Evolutionary conservation across 2,888 invertebrate species (phyloP).

Genomic region (Archaeoteleia sp.): DNA sequence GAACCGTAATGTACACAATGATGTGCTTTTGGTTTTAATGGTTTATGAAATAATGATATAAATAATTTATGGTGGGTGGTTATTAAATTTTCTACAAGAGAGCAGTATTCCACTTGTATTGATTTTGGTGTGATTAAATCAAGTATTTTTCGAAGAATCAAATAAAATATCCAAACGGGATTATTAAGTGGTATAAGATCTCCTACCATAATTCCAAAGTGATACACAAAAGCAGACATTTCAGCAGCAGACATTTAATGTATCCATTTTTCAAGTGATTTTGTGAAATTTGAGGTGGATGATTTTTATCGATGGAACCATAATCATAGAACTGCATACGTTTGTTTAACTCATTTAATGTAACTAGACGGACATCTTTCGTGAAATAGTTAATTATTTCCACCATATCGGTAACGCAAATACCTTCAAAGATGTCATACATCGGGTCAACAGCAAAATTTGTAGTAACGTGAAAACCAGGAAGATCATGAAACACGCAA

Average conservation of each 20-base stretch:
- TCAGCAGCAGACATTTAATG: constrained; percentile 7
- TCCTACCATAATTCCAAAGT: too few relatives aligned
- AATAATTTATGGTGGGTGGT: too few relatives aligned
- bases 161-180: too few relatives aligned
- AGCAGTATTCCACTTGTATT: too few relatives aligned
- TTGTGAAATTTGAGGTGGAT: constrained; percentile 11
- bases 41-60: too few relatives aligned
- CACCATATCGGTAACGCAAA: constrained; percentile 52
- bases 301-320: not conserved
- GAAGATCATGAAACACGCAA: constrained; percentile 36
- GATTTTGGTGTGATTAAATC: too few relatives aligned
- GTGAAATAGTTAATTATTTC: constrained; percentile 44
- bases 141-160: too few relatives aligned
- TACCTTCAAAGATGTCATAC: constrained; percentile 48
- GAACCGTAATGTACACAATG: too few relatives aligned
- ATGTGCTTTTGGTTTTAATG: too few relatives aligned
- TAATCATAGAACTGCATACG: constrained; percentile 4
- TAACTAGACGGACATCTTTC: not conserved
- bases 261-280: constrained; percentile 1
- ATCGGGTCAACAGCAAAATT: constrained; percentile 5
- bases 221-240: too few relatives aligned
- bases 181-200: too few relatives aligned
- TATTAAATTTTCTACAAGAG: too few relatives aligned
- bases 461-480: constrained; percentile 31
- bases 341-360: constrained; percentile 17